Conservation (phyloP, 2,113 vertebrate species). For the Mirounga angustirostris region DNA sequence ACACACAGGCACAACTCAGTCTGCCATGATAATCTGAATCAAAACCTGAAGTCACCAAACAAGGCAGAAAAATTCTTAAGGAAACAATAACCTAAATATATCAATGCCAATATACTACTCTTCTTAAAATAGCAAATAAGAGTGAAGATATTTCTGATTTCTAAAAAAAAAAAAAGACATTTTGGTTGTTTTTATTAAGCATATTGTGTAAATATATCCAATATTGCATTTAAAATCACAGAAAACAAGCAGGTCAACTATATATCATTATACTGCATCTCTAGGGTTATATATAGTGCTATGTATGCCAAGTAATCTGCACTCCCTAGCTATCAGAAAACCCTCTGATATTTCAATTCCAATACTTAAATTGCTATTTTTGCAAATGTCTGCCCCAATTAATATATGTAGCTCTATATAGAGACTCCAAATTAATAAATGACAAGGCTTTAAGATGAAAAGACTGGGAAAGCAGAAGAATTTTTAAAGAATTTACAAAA, state of each 20-base stretch:
- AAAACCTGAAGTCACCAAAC: not conserved
- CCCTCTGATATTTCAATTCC: not conserved
- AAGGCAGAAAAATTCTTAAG: not conserved
- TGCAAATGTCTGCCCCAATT: not conserved
- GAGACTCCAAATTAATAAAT: not conserved
- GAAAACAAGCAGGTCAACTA: not conserved
- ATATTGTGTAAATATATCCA: not conserved
- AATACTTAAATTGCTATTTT: not conserved
- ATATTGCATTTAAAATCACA: not conserved
- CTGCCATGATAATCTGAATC: not conserved
- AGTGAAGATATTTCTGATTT: not conserved
- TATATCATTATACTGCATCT: not conserved
- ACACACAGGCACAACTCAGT: not conserved
- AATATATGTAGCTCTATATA: not conserved
- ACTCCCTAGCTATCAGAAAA: not conserved
- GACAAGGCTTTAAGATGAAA: not conserved
- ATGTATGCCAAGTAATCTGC: not conserved
- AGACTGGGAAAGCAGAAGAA: not conserved
- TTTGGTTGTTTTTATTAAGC: not conserved
- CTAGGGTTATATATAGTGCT: not conserved
- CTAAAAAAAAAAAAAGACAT: not conserved
- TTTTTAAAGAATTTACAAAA: not conserved
- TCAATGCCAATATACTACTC: not conserved
- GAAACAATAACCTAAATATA: not conserved
- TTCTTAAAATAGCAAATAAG: not conserved